A percentile compares a stretch with the other conserved stretches of the same genome.
phyloP scores from a whole-genome alignment of 2,888 invertebrate species.

The Rhingia campestris region DNA sequence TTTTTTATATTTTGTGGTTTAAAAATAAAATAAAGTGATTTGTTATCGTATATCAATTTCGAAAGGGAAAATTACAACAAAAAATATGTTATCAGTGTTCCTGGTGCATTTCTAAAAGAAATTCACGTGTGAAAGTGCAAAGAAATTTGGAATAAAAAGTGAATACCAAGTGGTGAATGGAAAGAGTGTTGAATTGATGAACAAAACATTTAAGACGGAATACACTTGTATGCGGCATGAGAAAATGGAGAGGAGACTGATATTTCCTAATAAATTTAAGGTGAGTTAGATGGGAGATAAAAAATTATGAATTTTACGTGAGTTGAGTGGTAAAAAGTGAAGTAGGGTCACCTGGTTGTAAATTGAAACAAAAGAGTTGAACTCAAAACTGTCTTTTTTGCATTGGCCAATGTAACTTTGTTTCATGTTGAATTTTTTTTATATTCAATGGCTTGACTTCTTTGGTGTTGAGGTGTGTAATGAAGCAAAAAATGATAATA shows the following conservation, averaged over 20 bases:
- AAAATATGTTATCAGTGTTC: conserved; percentile 62
- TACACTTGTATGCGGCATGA: conserved; percentile 58
- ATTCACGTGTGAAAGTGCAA: conserved; percentile 68
- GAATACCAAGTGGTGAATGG: conserved; percentile 11
- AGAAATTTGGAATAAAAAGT: conserved; percentile 32
- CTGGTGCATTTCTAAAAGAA: conserved; percentile 53
- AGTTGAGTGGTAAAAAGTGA: no score
- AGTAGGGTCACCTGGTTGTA: no score
- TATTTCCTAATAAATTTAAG: conserved; percentile 42
- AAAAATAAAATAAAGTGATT: conserved; percentile 23
- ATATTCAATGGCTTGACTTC: no score
- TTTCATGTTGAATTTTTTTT: no score
- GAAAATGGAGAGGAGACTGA: conserved; percentile 60
- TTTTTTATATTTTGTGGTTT: conserved; percentile 11
- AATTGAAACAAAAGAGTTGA: no score
- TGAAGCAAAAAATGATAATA: no score
- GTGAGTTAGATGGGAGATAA: conserved; percentile 29
- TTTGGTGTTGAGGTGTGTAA: no score
- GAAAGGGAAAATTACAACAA: conserved; percentile 42
- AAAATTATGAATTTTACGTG: background rate
- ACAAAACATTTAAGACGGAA: conserved; percentile 34
- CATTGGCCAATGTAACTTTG: no score
- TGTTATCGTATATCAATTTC: conserved; percentile 45
- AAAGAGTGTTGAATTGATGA: conserved; percentile 47
- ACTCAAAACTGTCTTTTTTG: no score